A percentile compares a stretch with the other conserved stretches of the same genome.
Conservation (phyloP, 2,797 vertebrate genomes). For the Lagocephalus sceleratus region DNA sequence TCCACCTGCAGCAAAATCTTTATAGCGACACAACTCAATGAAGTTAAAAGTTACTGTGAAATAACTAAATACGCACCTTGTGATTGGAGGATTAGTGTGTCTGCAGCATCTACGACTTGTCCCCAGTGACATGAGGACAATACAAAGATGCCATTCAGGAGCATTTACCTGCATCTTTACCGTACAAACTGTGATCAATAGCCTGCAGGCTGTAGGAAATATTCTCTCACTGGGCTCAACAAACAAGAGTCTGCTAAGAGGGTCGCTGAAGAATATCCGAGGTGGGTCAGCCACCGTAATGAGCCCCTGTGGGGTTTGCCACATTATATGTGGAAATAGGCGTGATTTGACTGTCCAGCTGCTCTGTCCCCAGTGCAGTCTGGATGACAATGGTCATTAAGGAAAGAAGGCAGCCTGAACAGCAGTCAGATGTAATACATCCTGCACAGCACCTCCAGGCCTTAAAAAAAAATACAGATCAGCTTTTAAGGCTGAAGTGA, state of each 20-base stretch:
- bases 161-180: constrained; percentile 19
- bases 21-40: too few species aligned
- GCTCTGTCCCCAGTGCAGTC: constrained; percentile 42
- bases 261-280: constrained; percentile 29
- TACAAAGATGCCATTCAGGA: constrained; percentile 16
- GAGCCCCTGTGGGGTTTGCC: constrained; percentile 59
- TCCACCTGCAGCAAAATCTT: too few species aligned
- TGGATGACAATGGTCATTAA: constrained; percentile 29
- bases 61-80: too few species aligned
- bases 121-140: constrained; percentile 11
- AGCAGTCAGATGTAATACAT: too few species aligned
- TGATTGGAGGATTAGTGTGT: too few species aligned
- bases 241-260: constrained; percentile 33
- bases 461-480: too few species aligned
- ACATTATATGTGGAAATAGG: constrained; percentile 69
- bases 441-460: too few species aligned
- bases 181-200: constrained; percentile 50
- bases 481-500: too few species aligned
- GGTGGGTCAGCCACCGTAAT: constrained; percentile 50
- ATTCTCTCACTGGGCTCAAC: constrained; percentile 44
- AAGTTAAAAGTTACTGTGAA: too few species aligned
- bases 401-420: too few species aligned
- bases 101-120: background rate
- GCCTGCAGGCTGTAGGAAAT: constrained; percentile 36
- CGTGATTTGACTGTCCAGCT: constrained; percentile 68